phyloP scores from a whole-genome alignment of 35 echinoderm and acorn worm genomes.

The Chiridota heheva region DNA sequence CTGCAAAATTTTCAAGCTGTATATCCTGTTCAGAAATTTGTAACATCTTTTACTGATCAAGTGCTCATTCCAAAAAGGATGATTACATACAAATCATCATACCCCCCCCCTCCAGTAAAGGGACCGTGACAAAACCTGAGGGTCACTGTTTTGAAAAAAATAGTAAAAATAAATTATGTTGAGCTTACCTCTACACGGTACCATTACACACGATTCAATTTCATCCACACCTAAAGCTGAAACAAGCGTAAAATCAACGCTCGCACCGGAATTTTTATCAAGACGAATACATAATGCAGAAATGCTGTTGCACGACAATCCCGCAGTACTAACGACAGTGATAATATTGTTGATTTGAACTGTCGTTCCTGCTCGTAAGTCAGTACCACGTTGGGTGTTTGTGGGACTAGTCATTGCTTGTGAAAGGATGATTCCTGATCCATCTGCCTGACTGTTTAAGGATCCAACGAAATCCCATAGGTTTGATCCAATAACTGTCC shows the following conservation, averaged over 20 bases:
- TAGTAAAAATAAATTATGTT: no score
- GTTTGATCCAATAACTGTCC: conserved; percentile 39
- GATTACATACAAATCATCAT: no score
- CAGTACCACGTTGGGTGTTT: conserved; percentile 10
- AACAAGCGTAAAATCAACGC: conserved; percentile 47
- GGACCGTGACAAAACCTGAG: no score
- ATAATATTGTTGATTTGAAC: neutral
- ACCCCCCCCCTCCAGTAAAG: no score
- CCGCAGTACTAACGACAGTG: conserved; percentile 3
- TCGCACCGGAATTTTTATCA: conserved; percentile 20
- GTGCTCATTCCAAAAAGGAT: no score
- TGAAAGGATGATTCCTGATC: neutral
- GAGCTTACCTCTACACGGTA: conserved; percentile 53
- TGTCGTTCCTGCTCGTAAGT: neutral
- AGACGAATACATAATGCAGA: conserved; percentile 47
- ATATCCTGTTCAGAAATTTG: no score
- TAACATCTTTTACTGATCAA: no score
- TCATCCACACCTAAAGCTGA: neutral
- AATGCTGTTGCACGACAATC: conserved; percentile 19
- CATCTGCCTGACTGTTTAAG: conserved; percentile 19
- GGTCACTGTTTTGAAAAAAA: no score
- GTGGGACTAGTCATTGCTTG: neutral
- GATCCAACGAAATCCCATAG: conserved; percentile 52
- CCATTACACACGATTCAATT: conserved; percentile 4
- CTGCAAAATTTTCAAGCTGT: no score